A percentile compares a stretch with the other conserved stretches of the same genome.
Evolutionary conservation across 2,888 invertebrate species (phyloP).

Genomic region (Alcis repandata): DNA sequence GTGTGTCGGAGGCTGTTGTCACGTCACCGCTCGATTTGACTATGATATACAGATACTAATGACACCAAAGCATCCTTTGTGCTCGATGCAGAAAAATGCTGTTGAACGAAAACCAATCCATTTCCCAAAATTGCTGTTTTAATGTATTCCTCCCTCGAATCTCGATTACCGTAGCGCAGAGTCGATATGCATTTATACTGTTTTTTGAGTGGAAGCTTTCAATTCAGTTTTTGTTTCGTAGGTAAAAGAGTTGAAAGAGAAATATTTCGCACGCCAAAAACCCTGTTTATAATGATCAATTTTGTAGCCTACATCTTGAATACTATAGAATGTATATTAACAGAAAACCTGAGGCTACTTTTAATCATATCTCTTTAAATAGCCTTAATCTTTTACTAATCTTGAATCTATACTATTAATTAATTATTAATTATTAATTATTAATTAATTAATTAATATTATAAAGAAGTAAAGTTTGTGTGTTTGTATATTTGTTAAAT

Average conservation of each 20-base stretch:
- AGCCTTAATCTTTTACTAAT: no score
- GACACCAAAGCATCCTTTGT: background rate
- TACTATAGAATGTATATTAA: no score
- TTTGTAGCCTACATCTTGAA: no score
- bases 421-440: no score
- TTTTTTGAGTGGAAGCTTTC: slow-evolving; percentile 15
- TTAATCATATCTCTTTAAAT: no score
- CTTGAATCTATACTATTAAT: no score
- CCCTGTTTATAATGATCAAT: no score
- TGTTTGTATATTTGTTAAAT: no score
- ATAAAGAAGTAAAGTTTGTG: no score
- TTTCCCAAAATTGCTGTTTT: slow-evolving; percentile 26
- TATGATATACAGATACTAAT: background rate
- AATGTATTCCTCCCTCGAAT: slow-evolving; percentile 36
- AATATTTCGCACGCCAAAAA: background rate
- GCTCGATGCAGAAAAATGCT: slow-evolving; percentile 10
- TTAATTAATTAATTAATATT: no score
- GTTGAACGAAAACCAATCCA: slow-evolving; percentile 10
- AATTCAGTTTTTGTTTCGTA: background rate
- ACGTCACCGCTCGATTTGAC: slow-evolving; percentile 5
- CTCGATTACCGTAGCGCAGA: slow-evolving; percentile 30
- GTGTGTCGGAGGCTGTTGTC: slow-evolving; percentile 11
- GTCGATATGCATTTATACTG: slow-evolving; percentile 37
- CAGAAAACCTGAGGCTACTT: no score
- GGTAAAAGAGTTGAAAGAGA: background rate